phyloP scores from a whole-genome alignment of 2,113 vertebrate species.

The Setophaga coronata region DNA sequence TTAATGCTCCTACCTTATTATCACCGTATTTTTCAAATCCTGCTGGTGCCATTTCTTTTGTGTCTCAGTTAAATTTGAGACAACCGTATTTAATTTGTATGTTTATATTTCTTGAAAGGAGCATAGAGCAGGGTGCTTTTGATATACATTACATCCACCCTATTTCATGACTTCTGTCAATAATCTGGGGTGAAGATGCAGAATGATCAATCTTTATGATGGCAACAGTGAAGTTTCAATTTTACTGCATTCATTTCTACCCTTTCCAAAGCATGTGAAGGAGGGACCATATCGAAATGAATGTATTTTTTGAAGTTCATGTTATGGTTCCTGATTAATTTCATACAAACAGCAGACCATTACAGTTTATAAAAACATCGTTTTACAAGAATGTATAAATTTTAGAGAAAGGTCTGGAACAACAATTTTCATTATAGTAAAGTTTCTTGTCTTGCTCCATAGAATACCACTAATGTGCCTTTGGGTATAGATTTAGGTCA shows the following conservation, averaged over 20 bases:
- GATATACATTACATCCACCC: not conserved
- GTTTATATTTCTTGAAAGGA: not conserved
- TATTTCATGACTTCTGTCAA: not conserved
- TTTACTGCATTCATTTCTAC: not conserved
- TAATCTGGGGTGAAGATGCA: not conserved
- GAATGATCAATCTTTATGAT: not conserved
- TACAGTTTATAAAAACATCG: not conserved
- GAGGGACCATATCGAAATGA: not conserved
- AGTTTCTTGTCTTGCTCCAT: not conserved
- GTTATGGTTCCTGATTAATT: not conserved
- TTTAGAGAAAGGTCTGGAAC: not conserved
- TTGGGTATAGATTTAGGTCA: not conserved
- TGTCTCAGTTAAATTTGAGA: not conserved
- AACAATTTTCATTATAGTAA: not conserved
- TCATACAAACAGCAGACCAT: not conserved
- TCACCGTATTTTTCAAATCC: not conserved
- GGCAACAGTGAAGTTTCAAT: not conserved
- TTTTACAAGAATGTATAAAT: not conserved
- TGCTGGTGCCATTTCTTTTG: not conserved
- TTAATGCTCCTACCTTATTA: not conserved
- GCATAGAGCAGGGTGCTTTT: not conserved
- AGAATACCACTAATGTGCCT: not conserved
- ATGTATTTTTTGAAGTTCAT: not conserved
- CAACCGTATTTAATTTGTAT: not conserved
- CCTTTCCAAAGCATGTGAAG: not conserved